Base-by-base conservation (phyloP, 37 sponge, comb jelly and placozoan species). In the Haliclona indistincta region DNA sequence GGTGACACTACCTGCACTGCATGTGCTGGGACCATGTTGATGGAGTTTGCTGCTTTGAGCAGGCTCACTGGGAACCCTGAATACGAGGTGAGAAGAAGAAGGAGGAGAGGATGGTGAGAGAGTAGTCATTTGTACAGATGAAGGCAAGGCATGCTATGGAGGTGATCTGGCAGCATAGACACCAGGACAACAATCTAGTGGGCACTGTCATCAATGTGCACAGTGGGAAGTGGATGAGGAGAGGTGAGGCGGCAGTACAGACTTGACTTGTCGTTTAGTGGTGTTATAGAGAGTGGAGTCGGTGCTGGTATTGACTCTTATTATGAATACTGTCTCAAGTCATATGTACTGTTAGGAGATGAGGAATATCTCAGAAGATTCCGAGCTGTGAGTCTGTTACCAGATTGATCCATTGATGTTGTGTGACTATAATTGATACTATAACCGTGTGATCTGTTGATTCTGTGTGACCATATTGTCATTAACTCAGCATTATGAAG, bases 31-130 rank as follows among this genome's bases (percentile, higher is more conserved):
- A 94, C 94, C 13, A 43, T 94, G 39, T 68, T 89, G 32, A 76
- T 97, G 67, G 99, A 97, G 89, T 92, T 97, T 81, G 99, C 95
- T 32, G 95, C 99, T 6, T 88, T 97, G 38, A 92, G 93, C 51
- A 54, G 90, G 0, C 74, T 91, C 58, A 89, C 96, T 2, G 89
- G 89, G 2, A 77, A 95, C 73, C 81, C 90, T 20, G 74, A 55
- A 29, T 95, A 77, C 62, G 96, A 95, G 82, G 79, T 74, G 11
- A 40, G 68, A 30, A 26, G 20, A 56, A 5, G 3, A 34, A 8
- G 36, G 34, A 2, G 32, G 3, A 4, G 28, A 7, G 28, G 60
- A 8, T 25, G 28, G 6, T 58, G 5, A 65, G 8, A 60, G 30
- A 60, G 8, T 7, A 17, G 15, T 4, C 15, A 17, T n/a, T 6